phyloP scores from a whole-genome alignment of 2,888 invertebrate genomes.

The Clusia tigrina region DNA sequence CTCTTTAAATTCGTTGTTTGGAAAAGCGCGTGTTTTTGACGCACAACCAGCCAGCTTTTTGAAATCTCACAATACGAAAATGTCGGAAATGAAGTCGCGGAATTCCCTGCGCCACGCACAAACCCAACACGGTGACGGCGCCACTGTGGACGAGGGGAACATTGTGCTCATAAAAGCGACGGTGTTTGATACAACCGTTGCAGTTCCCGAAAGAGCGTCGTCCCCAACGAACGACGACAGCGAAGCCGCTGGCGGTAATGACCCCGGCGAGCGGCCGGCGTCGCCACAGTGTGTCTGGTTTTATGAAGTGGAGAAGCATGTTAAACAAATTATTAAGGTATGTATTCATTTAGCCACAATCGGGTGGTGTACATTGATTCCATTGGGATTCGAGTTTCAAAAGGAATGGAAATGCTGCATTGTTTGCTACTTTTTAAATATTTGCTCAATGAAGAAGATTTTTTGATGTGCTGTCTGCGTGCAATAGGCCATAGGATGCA shows the following conservation, averaged over 20 bases:
- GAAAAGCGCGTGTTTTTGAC: background rate
- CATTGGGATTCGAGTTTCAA: background rate
- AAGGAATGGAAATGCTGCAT: too few relatives aligned
- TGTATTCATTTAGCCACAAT: too few relatives aligned
- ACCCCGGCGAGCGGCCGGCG: constrained; percentile 17
- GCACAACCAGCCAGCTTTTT: too few relatives aligned
- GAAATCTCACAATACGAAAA: background rate
- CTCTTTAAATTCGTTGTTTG: constrained; percentile 7
- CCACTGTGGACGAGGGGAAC: constrained; percentile 40
- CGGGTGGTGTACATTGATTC: too few relatives aligned
- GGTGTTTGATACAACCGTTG: background rate
- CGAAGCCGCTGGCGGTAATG: background rate
- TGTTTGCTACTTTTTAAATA: too few relatives aligned
- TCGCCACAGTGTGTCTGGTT: constrained; percentile 44
- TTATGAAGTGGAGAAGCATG: constrained; percentile 35
- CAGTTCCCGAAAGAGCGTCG: background rate
- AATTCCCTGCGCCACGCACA: constrained; percentile 42
- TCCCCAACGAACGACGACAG: background rate
- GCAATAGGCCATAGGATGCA: too few relatives aligned
- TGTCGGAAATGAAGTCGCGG: background rate
- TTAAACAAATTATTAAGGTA: constrained; percentile 13
- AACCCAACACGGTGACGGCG: constrained; percentile 40
- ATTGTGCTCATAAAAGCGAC: constrained; percentile 41
- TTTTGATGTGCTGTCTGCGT: too few relatives aligned
- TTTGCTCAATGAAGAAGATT: too few relatives aligned